A percentile compares a stretch with the other conserved stretches of the same genome.
These are phyloP conservation scores for Heteromurus nitidus DNA, from an alignment of 2,888 invertebrate genomes.

Conservation along the genomic window DNA sequence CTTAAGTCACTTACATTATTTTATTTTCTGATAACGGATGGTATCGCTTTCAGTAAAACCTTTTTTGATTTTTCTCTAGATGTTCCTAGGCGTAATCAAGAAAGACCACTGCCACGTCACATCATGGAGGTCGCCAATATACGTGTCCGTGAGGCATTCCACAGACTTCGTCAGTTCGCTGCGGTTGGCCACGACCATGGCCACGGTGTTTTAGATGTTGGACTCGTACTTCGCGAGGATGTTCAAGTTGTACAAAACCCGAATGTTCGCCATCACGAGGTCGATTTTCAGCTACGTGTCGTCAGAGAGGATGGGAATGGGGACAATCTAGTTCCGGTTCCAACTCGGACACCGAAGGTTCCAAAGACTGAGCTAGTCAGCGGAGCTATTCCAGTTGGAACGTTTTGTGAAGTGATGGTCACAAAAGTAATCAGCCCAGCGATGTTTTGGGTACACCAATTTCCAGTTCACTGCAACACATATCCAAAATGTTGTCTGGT, in stretches of 20 bases:
- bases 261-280: constrained; percentile 24
- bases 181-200: constrained; percentile 44
- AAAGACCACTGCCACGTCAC: constrained; percentile 35
- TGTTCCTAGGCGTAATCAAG: constrained; percentile 23
- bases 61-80: too few species aligned
- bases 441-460: constrained; percentile 47
- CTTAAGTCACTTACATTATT: too few species aligned
- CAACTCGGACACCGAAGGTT: constrained; percentile 47
- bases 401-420: constrained; percentile 48
- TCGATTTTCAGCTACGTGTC: constrained; percentile 53
- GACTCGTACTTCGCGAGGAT: constrained; percentile 26
- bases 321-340: constrained; percentile 51
- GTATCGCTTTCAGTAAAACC: too few species aligned
- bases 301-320: constrained; percentile 42
- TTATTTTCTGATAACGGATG: too few species aligned
- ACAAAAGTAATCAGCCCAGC: constrained; percentile 53
- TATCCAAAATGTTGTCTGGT: background rate
- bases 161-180: constrained; percentile 49
- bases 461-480: background rate
- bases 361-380: constrained; percentile 58
- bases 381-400: constrained; percentile 49
- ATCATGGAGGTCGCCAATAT: constrained; percentile 56
- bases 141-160: constrained; percentile 51
- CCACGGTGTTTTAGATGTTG: constrained; percentile 31
- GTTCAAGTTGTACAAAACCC: background rate